A percentile compares a stretch with the other conserved stretches of the same genome.
Evolutionary conservation across 2,797 vertebrate genomes (phyloP).

Genomic region (Acrocephalus scirpaceus): DNA sequence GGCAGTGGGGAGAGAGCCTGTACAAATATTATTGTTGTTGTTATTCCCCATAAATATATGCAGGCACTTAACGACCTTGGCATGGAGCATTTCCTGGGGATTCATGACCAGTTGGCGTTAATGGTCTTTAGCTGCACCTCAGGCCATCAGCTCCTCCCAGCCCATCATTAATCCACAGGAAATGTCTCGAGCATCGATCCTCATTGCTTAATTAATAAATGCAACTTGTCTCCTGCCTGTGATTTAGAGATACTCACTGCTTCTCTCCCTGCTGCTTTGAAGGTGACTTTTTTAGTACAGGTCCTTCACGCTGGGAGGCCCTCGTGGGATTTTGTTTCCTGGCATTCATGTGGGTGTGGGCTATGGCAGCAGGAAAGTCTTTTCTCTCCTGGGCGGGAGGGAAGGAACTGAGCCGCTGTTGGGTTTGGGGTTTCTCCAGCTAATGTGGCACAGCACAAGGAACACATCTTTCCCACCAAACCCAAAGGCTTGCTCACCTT

Average conservation of each 20-base stretch:
- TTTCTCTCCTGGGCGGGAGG: not conserved
- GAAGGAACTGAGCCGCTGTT: not conserved
- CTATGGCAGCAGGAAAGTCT: not conserved
- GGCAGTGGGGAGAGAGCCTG: not conserved
- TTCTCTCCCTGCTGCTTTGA: conserved; percentile 39
- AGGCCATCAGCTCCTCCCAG: conserved; percentile 67
- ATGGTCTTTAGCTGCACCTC: conserved; percentile 71
- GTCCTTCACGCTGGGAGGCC: not conserved
- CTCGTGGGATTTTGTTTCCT: not conserved
- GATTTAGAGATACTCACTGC: conserved; percentile 39
- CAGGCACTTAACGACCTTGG: conserved; percentile 70
- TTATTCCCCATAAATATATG: conserved; percentile 56
- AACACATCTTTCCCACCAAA: not conserved
- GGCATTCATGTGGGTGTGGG: not conserved
- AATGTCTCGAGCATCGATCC: conserved; percentile 66
- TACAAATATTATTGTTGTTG: conserved; percentile 57
- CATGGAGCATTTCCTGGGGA: conserved; percentile 63
- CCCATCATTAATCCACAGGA: conserved; percentile 70
- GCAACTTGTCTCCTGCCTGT: conserved; percentile 56
- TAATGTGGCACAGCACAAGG: not conserved
- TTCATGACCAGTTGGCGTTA: conserved; percentile 69
- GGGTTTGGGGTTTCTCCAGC: not conserved
- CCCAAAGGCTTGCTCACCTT: not conserved
- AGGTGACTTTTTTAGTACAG: conserved; percentile 51
- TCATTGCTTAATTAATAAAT: conserved; percentile 74